A percentile compares a stretch with the other conserved stretches of the same genome.
Evolutionary conservation across 2,888 invertebrate species (phyloP).

Genomic region (Nipponacmea schrenckii): DNA sequence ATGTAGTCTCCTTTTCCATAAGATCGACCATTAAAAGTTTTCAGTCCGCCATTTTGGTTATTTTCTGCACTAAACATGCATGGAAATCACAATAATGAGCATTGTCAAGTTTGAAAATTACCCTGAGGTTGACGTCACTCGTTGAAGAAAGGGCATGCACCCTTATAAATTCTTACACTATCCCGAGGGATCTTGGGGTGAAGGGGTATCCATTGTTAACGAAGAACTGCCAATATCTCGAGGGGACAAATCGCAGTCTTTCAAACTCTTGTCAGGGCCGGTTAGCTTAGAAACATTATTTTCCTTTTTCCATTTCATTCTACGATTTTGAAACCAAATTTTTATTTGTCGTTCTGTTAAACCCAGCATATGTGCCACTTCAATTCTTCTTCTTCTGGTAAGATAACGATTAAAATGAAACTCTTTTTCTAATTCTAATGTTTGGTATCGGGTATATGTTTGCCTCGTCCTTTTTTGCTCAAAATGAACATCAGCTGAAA

Average conservation of each 20-base stretch:
- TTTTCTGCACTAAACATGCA: slow-evolving; percentile 6
- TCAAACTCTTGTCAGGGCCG: slow-evolving; percentile 50
- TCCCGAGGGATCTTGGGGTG: slow-evolving; percentile 15
- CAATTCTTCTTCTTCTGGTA: slow-evolving; percentile 94
- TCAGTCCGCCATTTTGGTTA: neutral
- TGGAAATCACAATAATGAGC: slow-evolving; percentile 3
- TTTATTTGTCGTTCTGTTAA: slow-evolving; percentile 91
- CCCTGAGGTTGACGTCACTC: slow-evolving; percentile 2
- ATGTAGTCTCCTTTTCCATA: no score
- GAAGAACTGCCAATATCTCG: slow-evolving; percentile 19
- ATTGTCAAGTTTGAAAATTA: slow-evolving; percentile 1
- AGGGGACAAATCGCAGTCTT: slow-evolving; percentile 32
- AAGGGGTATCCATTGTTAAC: slow-evolving; percentile 16
- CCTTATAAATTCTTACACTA: neutral
- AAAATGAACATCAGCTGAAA: slow-evolving; percentile 52
- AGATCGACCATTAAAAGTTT: no score
- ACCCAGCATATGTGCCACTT: slow-evolving; percentile 96
- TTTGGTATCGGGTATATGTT: slow-evolving; percentile 97
- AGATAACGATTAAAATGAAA: slow-evolving; percentile 99
- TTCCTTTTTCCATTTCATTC: slow-evolving; percentile 85
- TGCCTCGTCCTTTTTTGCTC: slow-evolving; percentile 94
- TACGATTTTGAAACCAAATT: slow-evolving; percentile 84
- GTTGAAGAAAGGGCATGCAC: neutral
- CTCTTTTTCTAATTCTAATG: slow-evolving; percentile 96
- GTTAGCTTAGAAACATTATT: slow-evolving; percentile 59